Evolutionary conservation across 2,113 vertebrate species (phyloP).

Genomic region (Nymphicus hollandicus): DNA sequence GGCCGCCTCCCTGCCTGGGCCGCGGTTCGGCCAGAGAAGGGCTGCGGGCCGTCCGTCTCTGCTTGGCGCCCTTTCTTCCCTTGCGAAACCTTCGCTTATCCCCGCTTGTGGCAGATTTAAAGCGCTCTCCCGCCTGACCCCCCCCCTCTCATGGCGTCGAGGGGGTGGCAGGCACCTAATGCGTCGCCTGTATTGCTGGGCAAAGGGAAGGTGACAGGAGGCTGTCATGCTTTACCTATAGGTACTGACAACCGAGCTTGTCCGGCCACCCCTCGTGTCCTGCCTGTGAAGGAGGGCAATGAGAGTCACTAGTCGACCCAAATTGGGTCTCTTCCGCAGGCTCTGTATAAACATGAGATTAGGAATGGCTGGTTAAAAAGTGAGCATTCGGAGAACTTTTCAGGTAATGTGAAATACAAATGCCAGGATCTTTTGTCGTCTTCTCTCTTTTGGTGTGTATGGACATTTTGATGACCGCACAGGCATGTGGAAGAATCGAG

Average conservation of each 20-base stretch:
- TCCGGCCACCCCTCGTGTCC: background rate
- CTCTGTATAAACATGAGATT: background rate
- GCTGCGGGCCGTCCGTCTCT: accelerated
- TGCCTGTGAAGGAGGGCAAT: background rate
- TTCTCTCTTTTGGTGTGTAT: too few relatives aligned
- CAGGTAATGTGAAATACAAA: background rate
- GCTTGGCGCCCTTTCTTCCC: background rate
- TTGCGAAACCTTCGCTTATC: background rate
- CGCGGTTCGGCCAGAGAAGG: background rate
- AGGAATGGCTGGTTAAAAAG: background rate
- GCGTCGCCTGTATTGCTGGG: background rate
- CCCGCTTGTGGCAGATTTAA: too few relatives aligned
- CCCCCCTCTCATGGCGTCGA: background rate
- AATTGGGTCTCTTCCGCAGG: background rate
- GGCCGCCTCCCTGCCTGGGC: background rate
- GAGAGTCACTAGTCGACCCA: background rate
- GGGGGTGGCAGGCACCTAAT: background rate
- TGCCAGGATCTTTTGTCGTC: background rate
- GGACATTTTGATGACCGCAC: background rate
- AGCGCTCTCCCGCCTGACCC: background rate
- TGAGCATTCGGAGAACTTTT: background rate
- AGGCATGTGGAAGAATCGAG: background rate
- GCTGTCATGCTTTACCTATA: background rate
- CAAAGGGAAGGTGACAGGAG: background rate
- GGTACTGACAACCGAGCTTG: background rate